Percentiles rank a stretch among this genome's conserved stretches.
These are phyloP conservation scores for Eidolon dupreanum DNA, from an alignment of 2,797 vertebrate species.

Conservation along the genomic window DNA sequence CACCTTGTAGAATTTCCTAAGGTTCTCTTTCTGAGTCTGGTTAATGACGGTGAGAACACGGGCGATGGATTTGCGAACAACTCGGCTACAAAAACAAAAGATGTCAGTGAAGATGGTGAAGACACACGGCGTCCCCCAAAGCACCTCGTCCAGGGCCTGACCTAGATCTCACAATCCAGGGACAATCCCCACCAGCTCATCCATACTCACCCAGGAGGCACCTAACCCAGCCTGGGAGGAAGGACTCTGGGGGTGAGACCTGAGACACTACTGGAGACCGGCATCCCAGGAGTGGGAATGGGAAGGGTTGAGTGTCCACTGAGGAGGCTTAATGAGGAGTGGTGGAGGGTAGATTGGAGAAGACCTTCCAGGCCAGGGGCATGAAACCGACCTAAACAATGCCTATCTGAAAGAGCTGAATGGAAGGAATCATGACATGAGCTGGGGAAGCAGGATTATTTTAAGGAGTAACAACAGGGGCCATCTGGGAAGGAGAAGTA, in stretches of 20 bases:
- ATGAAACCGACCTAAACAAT: neutral
- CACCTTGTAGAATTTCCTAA: conserved; percentile 99
- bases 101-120: neutral
- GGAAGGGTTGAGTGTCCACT: neutral
- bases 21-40: conserved; percentile 99
- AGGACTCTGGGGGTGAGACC: neutral
- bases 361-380: neutral
- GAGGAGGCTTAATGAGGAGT: neutral
- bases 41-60: conserved; percentile 98
- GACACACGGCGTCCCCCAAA: neutral
- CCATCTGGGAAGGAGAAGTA: neutral
- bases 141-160: neutral
- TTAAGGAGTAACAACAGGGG: neutral
- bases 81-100: conserved; percentile 88
- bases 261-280: neutral
- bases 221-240: neutral
- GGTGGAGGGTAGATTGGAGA: neutral
- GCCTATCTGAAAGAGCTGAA: neutral
- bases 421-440: neutral
- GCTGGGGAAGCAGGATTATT: neutral
- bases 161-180: neutral
- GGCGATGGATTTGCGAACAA: conserved; percentile 98
- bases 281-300: neutral
- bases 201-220: neutral
- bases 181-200: neutral